phyloP scores from a whole-genome alignment of 2,888 invertebrate species.

The Drosophila kuntzei region DNA sequence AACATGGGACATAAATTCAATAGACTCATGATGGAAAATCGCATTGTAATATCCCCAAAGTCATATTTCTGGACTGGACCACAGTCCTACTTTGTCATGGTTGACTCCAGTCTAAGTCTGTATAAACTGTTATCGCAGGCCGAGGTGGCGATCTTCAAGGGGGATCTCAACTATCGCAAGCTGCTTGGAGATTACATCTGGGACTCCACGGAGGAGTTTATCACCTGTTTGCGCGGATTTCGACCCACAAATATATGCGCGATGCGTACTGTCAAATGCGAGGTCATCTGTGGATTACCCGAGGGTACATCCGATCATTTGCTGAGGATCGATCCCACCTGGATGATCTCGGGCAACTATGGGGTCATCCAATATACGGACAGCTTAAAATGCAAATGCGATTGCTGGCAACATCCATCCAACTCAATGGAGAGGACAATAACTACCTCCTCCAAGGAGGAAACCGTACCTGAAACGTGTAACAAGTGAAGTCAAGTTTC shows the following conservation, averaged over 20 bases:
- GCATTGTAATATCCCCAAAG: conserved; percentile 85
- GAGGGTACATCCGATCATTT: conserved; percentile 88
- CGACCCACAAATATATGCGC: conserved; percentile 92
- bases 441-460: background rate
- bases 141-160: conserved; percentile 92
- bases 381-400: conserved; percentile 63
- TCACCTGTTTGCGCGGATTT: conserved; percentile 88
- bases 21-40: conserved; percentile 86
- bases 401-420: background rate
- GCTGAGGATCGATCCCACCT: conserved; percentile 87
- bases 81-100: conserved; percentile 92
- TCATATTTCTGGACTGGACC: conserved; percentile 96
- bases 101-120: conserved; percentile 88
- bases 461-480: background rate
- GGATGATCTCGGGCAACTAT: conserved; percentile 94
- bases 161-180: conserved; percentile 98
- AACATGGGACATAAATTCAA: conserved; percentile 88
- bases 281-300: conserved; percentile 92
- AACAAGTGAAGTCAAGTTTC: background rate
- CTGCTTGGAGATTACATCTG: conserved; percentile 95
- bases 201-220: conserved; percentile 89
- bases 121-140: conserved; percentile 90
- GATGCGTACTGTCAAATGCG: conserved; percentile 96
- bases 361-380: conserved; percentile 90
- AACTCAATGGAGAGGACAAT: conserved; percentile 1